Base-by-base conservation (phyloP, 2,888 invertebrate genomes). In the Globia sparganii region DNA sequence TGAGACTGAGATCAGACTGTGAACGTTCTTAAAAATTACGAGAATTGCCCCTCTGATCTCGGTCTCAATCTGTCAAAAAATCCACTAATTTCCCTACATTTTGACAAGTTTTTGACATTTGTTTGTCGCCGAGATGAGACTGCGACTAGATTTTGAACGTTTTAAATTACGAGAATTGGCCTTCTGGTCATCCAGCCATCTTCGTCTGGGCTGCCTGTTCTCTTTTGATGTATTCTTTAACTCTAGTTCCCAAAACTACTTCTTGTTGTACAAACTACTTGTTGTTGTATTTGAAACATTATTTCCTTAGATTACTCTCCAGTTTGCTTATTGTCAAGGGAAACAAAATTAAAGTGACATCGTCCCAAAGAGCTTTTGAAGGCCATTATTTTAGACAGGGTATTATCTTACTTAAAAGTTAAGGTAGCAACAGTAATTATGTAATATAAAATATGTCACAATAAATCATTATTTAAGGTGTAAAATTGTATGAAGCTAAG, bases 271-370 rank as follows among this genome's bases (percentile, higher is more conserved):
- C n/a, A 59, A 75, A 58, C n/a, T 66, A 31, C 0, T 34, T n/a
- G n/a, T n/a, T n/a, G n/a, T 68, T 81, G 68, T 72, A 71, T 80
- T 80, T 56, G 13, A 67, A 72, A 69, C 75, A 66, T 81, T 82
- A 80, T 70, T 70, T 72, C 53, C 59, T 67, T 64, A 56, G 66
- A 77, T 73, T 72, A 67, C 72, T 72, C 46, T 72, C 80, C 70
- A 76, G 49, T 77, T 84, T 74, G 69, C 81, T 83, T 87, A 89
- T 81, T 84, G 78, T 79, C 84, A 72, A 78, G 58, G 84, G 86
- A 89, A 90, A 87, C 87, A 85, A 90, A 89, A 90, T 91, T 89
- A 88, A 87, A 89, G 86, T 87, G 88, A 88, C 88, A 84, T 83
- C 85, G 85, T 88, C 80, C 79, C 81, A 84, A 82, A 91, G 88